These are phyloP conservation scores for Chascanopsetta lugubris DNA, from an alignment of 2,113 vertebrate species.

Conservation along the genomic window DNA sequence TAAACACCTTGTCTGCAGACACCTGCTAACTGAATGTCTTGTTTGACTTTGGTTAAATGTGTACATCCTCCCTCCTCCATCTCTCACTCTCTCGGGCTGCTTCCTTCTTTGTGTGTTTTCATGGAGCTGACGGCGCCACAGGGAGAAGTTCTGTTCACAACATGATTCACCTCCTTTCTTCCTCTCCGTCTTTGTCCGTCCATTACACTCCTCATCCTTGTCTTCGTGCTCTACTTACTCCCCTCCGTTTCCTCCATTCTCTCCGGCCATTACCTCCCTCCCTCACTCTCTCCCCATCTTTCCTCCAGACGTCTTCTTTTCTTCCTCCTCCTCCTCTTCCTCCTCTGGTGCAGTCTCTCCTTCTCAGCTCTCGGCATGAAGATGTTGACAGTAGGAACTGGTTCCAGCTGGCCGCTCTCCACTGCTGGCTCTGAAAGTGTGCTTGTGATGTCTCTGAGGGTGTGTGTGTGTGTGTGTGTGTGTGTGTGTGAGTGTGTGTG, in stretches of 20 bases:
- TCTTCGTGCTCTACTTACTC: constrained; percentile 37
- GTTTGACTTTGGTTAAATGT: background rate
- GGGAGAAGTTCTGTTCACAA: constrained; percentile 53
- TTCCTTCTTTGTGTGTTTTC: constrained; percentile 36
- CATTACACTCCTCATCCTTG: constrained; percentile 37
- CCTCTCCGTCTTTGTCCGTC: constrained; percentile 36
- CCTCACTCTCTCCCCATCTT: background rate
- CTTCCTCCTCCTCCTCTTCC: background rate
- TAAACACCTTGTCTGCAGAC: constrained; percentile 11
- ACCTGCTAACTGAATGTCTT: background rate
- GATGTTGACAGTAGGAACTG: constrained; percentile 72
- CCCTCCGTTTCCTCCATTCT: constrained; percentile 2
- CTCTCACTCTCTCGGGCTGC: constrained; percentile 2
- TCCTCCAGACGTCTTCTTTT: constrained; percentile 6
- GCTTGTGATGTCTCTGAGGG: background rate
- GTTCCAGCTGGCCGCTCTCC: constrained; percentile 71
- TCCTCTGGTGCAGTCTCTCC: too few relatives aligned
- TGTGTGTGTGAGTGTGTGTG: constrained; percentile 12
- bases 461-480: constrained; percentile 14
- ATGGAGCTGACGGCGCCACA: constrained; percentile 55
- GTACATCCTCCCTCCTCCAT: background rate
- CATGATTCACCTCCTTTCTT: constrained; percentile 41
- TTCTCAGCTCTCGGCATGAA: constrained; percentile 48
- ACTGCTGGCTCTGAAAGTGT: constrained; percentile 30
- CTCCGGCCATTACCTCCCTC: background rate